Percentiles rank a stretch among this genome's conserved stretches.
These are phyloP conservation scores for Hyles euphorbiae DNA, from an alignment of 1,140 invertebrate species.

Conservation along the genomic window DNA sequence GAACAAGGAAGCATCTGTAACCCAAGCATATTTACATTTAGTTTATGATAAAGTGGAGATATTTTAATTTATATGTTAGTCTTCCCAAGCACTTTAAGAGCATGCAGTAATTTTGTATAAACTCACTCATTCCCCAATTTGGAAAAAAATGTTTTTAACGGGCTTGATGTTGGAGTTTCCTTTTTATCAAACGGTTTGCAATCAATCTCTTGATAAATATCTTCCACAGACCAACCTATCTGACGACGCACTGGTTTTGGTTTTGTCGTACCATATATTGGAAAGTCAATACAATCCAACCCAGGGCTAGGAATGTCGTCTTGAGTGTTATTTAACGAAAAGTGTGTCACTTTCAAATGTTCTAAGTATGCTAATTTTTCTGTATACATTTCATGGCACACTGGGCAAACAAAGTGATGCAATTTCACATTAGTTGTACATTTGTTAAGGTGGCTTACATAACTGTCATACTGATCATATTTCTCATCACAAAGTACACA, in stretches of 20 bases:
- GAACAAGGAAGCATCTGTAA: constrained; percentile 10
- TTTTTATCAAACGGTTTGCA: constrained; percentile 57
- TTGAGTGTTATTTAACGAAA: not conserved
- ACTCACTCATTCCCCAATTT: constrained; percentile 71
- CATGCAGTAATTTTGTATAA: constrained; percentile 53
- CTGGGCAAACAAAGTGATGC: constrained; percentile 62
- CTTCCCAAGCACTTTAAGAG: constrained; percentile 22
- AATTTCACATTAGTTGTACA: constrained; percentile 67
- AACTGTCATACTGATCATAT: constrained; percentile 58
- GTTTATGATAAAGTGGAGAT: not conserved
- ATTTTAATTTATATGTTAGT: constrained; percentile 6
- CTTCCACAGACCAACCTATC: constrained; percentile 70
- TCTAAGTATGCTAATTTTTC: constrained; percentile 54
- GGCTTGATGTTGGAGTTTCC: constrained; percentile 54
- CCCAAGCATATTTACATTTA: constrained; percentile 8
- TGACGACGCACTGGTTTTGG: constrained; percentile 59
- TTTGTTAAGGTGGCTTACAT: constrained; percentile 61
- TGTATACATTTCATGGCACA: constrained; percentile 63
- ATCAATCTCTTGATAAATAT: constrained; percentile 70
- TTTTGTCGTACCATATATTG: constrained; percentile 53
- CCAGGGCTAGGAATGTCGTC: constrained; percentile 30
- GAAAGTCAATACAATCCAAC: constrained; percentile 62
- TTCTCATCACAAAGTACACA: constrained; percentile 64
- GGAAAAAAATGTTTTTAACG: constrained; percentile 62
- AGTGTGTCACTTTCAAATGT: constrained; percentile 46